Evolutionary conservation across 1,140 invertebrate genomes (phyloP).

Genomic region (Apolygus lucorum): DNA sequence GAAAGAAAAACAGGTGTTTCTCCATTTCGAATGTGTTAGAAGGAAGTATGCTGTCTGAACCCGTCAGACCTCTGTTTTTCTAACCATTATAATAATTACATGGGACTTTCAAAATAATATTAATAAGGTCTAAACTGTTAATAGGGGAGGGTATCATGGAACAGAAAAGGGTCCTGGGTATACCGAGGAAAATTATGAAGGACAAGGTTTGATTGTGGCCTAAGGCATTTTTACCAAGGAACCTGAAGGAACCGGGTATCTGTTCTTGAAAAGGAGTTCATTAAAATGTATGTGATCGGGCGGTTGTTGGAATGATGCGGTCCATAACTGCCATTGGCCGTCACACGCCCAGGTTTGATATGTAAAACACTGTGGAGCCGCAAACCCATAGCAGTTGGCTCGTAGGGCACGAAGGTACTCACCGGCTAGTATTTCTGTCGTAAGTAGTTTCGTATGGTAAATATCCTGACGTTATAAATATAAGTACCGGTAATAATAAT

Average conservation of each 20-base stretch:
- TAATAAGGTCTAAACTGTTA: constrained; percentile 12
- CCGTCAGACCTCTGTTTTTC: constrained; percentile 1
- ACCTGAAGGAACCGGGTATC: not conserved
- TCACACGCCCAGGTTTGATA: no score
- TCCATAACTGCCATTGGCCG: constrained; percentile 4
- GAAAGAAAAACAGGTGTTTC: constrained; percentile 20
- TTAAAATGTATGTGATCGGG: constrained; percentile 9
- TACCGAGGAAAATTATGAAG: constrained; percentile 12
- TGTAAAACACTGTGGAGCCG: no score
- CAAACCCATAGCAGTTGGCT: not conserved
- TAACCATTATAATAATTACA: constrained; percentile 12
- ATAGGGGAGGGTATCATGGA: not conserved
- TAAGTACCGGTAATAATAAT: no score
- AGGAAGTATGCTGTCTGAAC: constrained; percentile 3
- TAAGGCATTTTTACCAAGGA: not conserved
- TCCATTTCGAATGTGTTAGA: constrained; percentile 18
- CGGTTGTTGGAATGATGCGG: not conserved
- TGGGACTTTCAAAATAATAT: not conserved
- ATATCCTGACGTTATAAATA: no score
- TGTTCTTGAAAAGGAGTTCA: not conserved
- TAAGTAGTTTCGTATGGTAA: no score
- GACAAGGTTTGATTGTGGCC: constrained; percentile 13
- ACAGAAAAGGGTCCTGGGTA: not conserved
- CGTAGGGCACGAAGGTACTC: not conserved
- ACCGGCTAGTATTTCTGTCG: no score